phyloP scores from a whole-genome alignment of 2,888 invertebrate species.

The Cacoxenus indagator region DNA sequence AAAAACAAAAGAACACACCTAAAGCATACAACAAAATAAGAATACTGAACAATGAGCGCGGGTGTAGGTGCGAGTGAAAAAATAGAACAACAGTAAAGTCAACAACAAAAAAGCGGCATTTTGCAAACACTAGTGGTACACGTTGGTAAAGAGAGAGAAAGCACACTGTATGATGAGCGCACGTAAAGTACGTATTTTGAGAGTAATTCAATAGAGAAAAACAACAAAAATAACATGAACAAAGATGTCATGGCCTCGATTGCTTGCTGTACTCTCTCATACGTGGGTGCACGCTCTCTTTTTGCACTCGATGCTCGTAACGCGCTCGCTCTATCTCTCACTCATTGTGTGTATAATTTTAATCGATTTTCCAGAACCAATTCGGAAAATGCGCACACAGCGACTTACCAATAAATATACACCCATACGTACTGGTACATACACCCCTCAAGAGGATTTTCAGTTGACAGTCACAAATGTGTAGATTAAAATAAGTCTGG shows the following conservation, averaged over 20 bases:
- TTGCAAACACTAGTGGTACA: too few species aligned
- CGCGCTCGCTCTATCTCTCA: neutral
- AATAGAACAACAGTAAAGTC: too few species aligned
- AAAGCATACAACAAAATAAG: neutral
- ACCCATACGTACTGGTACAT: conserved; percentile 16
- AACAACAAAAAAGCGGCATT: too few species aligned
- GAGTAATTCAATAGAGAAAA: too few species aligned
- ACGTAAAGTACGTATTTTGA: too few species aligned
- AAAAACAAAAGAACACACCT: neutral
- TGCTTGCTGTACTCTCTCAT: too few species aligned
- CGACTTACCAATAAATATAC: conserved; percentile 29
- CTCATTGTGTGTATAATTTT: conserved; percentile 52
- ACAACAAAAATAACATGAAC: too few species aligned
- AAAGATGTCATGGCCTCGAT: too few species aligned
- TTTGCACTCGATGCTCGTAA: too few species aligned
- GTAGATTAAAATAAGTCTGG: conserved; percentile 36
- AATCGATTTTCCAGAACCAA: conserved; percentile 69
- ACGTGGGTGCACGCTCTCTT: too few species aligned
- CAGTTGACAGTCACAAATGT: conserved; percentile 48
- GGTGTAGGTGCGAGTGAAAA: neutral
- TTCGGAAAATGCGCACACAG: conserved; percentile 46
- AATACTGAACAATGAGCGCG: neutral
- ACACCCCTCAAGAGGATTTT: conserved; percentile 34
- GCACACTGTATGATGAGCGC: too few species aligned
- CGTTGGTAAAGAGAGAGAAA: too few species aligned